Conservation (phyloP, 1,140 invertebrate genomes). For the Scaptomyza graminum region DNA sequence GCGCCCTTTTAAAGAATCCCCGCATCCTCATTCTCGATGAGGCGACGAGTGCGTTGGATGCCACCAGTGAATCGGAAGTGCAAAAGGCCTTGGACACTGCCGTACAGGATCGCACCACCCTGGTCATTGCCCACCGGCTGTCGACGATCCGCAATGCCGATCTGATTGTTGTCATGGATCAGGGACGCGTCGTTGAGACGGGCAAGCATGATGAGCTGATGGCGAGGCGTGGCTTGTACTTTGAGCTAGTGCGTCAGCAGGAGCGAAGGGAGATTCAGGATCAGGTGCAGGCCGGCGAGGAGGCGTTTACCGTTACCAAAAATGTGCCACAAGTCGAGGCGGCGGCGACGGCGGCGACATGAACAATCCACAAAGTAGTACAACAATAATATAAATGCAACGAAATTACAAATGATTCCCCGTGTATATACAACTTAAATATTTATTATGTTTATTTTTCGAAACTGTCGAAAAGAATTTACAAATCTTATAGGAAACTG, state of each 20-base stretch:
- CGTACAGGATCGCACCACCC: conserved; percentile 90
- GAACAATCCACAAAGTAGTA: conserved; percentile 23
- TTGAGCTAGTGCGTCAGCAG: conserved; percentile 84
- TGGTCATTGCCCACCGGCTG: conserved; percentile 95
- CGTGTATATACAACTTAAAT: conserved; percentile 46
- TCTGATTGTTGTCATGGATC: conserved; percentile 92
- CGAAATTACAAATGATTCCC: conserved; percentile 54
- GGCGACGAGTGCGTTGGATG: conserved; percentile 95
- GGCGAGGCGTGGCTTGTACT: conserved; percentile 89
- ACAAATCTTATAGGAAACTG: neutral
- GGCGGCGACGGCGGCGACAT: conserved; percentile 2
- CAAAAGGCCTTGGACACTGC: conserved; percentile 92
- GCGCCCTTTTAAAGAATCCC: conserved; percentile 94
- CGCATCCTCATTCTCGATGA: conserved; percentile 94
- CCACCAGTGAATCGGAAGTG: conserved; percentile 94
- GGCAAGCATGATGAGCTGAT: conserved; percentile 93
- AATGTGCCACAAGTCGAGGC: conserved; percentile 15
- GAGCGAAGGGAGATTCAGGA: conserved; percentile 77
- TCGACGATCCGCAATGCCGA: conserved; percentile 95
- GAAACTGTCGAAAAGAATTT: conserved; percentile 9
- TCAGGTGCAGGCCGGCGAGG: conserved; percentile 55
- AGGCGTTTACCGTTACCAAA: conserved; percentile 37
- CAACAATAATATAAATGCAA: conserved; percentile 37
- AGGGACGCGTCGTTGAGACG: conserved; percentile 91
- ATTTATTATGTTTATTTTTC: conserved; percentile 44